Conservation (phyloP, 2,113 vertebrate genomes). For the Calyptomena viridis region DNA sequence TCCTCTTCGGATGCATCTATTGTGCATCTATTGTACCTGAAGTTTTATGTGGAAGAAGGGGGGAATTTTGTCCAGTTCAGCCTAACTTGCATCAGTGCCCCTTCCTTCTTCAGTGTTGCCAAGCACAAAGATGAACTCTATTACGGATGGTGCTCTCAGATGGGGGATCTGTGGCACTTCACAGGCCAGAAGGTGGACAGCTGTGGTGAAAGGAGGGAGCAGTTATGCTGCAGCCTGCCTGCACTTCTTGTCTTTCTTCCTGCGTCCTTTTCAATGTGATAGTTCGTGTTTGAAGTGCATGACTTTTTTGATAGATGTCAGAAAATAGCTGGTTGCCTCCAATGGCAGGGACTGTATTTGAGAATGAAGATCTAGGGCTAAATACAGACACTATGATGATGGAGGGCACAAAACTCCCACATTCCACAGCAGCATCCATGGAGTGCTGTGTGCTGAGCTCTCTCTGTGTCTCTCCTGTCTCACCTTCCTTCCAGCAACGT, state of each 20-base stretch:
- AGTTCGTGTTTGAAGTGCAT: not conserved
- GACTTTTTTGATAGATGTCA: not conserved
- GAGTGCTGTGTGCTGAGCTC: not conserved
- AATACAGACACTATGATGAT: fast-evolving
- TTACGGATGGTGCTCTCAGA: not conserved
- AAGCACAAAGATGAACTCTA: not conserved
- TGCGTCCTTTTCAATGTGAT: not conserved
- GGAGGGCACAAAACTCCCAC: not conserved
- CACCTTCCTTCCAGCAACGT: not conserved
- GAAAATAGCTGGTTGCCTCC: not conserved
- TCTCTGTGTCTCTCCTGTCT: not conserved
- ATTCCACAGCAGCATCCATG: not conserved
- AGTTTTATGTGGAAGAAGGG: not conserved
- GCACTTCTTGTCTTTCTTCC: fast-evolving
- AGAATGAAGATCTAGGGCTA: not conserved
- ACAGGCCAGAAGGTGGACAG: not conserved
- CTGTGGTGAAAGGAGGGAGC: not conserved
- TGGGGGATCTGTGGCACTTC: not conserved
- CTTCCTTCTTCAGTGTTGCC: not conserved
- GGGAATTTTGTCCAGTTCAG: not conserved
- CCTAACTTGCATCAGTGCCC: not conserved
- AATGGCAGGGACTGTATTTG: not conserved
- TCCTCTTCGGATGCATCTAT: not conserved
- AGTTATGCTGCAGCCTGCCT: not conserved
- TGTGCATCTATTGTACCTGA: not conserved